Conservation (phyloP, 2,797 vertebrate species). For the Gambelia wislizenii region DNA sequence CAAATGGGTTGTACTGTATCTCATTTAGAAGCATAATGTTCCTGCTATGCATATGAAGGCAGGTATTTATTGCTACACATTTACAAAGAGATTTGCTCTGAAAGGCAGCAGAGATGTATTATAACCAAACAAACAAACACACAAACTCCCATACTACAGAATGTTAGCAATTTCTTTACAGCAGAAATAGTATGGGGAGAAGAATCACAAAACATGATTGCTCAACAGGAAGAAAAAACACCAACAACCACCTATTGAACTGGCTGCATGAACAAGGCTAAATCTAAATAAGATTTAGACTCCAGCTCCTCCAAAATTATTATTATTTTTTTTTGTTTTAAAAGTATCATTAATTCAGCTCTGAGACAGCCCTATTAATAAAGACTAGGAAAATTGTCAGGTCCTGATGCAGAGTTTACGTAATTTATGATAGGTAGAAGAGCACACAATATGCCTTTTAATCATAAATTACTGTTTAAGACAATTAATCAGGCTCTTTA, state of each 20-base stretch:
- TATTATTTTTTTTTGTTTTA: background rate
- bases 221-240: background rate
- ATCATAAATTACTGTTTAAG: conserved; percentile 44
- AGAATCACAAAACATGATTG: background rate
- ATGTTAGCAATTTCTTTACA: background rate
- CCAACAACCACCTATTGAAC: background rate
- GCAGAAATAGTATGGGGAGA: background rate
- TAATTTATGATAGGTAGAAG: conserved; percentile 45
- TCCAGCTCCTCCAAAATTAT: background rate
- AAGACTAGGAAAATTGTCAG: conserved; percentile 27
- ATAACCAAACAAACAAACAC: background rate
- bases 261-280: background rate
- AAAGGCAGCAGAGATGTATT: background rate
- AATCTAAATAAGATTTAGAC: conserved; percentile 6
- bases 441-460: conserved; percentile 39
- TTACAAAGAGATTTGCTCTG: background rate
- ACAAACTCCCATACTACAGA: background rate
- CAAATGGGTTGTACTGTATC: background rate
- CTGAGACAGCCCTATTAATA: conserved; percentile 33
- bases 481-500: conserved; percentile 46
- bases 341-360: conserved; percentile 23
- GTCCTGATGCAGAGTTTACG: conserved; percentile 21
- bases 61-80: background rate
- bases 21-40: background rate
- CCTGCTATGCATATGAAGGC: background rate